These are phyloP conservation scores for Coecobrya sp. DNA, from an alignment of 2,888 invertebrate genomes.

Conservation along the genomic window DNA sequence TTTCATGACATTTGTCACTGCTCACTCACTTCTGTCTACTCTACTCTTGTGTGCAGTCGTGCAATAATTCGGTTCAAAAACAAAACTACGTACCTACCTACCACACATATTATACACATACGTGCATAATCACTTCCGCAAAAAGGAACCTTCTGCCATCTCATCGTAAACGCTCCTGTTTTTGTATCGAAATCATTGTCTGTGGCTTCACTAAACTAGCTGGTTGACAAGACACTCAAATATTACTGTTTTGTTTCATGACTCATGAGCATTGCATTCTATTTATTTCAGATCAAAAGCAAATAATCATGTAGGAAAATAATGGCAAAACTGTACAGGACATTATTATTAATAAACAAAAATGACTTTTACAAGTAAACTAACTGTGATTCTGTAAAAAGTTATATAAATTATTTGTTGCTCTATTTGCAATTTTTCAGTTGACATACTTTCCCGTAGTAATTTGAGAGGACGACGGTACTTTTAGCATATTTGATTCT, in stretches of 20 bases:
- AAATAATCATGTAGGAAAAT: neutral
- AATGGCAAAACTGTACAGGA: constrained; percentile 1
- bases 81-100: neutral
- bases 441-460: neutral
- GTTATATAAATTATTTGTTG: neutral
- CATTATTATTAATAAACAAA: neutral
- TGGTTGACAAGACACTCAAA: constrained; percentile 20
- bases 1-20: constrained; percentile 8
- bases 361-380: neutral
- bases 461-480: too few relatives aligned
- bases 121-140: constrained; percentile 56
- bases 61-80: constrained; percentile 16
- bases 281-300: neutral
- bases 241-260: neutral
- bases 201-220: neutral
- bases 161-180: constrained; percentile 26
- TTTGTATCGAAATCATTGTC: neutral
- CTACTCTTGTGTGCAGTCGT: constrained; percentile 25
- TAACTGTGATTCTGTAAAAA: neutral
- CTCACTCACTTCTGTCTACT: constrained; percentile 5
- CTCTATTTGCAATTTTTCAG: neutral
- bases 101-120: neutral
- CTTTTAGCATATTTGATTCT: too few relatives aligned
- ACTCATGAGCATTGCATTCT: neutral
- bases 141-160: constrained; percentile 23